Evolutionary conservation across 1,140 invertebrate genomes (phyloP), one percentile per base, ranked within the genome.

Genomic region (Xylocopa sonorina): DNA sequence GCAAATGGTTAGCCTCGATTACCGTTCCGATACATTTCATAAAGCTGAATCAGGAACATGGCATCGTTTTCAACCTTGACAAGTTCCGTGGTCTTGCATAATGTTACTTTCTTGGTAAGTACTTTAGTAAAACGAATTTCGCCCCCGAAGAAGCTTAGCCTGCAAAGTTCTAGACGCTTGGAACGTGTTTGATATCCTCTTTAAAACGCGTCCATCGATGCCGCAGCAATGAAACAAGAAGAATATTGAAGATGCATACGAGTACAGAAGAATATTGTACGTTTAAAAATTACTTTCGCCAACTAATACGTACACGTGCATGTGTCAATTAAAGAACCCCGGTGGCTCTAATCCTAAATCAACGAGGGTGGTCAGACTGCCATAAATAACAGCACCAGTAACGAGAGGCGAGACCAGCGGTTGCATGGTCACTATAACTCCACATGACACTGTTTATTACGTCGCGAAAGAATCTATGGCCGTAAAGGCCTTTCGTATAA

Each of bases 41-140:
- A 27, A 18, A 34, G 24, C 38, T 53, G 68, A 78, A 68, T 71
- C 21, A 51, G 57, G 72, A 63, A 53, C n/a, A 24, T 51, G 14
- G 48, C 27, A 53, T 34, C 60, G 38, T 48, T 60, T 34, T 16
- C 51, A 48, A 66, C 78, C 63, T 67, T 80, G 72, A 48, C n/a
- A 57, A 29, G 34, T 43, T 80, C 24, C 78, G 78, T 80, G 78
- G 18, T 60, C 69, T 64, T n/a, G 78, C 71, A 76, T 76, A 80
- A 78, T 77, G 38, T 43, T 38, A 24, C 21, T 4, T 21, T 58
- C 16, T 53, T 24, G 41, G 29, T 64, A 55, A 74, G 63, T n/a
- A 73, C 68, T 21, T n/a, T n/a, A n/a, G n/a, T n/a, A n/a, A n/a
- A 43, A 41, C 68, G 58, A 72, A 62, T 73, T 67, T 67, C 14